A percentile compares a stretch with the other conserved stretches of the same genome.
These are phyloP conservation scores for Pseudococcus viburni DNA, from an alignment of 2,888 invertebrate genomes.

Conservation along the genomic window DNA sequence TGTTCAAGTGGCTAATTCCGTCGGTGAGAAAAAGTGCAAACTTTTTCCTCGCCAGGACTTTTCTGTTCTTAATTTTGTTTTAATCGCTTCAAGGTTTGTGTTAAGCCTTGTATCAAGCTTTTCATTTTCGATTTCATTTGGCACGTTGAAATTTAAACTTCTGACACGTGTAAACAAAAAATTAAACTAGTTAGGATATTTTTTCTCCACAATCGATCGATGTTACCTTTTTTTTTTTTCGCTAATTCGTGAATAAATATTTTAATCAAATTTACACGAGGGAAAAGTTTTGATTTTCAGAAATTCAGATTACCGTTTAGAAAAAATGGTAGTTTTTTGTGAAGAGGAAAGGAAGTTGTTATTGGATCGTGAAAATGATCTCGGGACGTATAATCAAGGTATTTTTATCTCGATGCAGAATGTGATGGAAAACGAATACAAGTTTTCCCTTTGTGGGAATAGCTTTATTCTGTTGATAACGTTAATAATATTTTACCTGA, in stretches of 20 bases:
- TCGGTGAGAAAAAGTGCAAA: constrained; percentile 16
- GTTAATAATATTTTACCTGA: too few species aligned
- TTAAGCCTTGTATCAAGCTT: background rate
- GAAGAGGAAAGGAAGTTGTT: background rate
- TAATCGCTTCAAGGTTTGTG: background rate
- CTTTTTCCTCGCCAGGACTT: background rate
- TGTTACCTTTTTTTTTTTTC: background rate
- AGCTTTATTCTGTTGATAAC: too few species aligned
- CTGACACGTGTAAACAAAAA: background rate
- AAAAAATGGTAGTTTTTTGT: background rate
- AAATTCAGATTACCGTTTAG: background rate
- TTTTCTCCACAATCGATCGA: background rate
- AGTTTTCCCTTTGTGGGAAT: too few species aligned
- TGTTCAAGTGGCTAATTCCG: background rate
- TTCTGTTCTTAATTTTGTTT: background rate
- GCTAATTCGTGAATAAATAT: background rate
- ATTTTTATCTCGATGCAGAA: too few species aligned
- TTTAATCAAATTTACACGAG: background rate
- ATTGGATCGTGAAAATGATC: background rate
- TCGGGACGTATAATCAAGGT: background rate
- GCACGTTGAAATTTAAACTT: background rate
- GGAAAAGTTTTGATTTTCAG: background rate
- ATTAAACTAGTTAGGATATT: background rate
- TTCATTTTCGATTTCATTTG: constrained; percentile 23
- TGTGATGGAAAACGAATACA: background rate